Base-by-base conservation (phyloP, 2,888 invertebrate species). In the Andrena flavipes region DNA sequence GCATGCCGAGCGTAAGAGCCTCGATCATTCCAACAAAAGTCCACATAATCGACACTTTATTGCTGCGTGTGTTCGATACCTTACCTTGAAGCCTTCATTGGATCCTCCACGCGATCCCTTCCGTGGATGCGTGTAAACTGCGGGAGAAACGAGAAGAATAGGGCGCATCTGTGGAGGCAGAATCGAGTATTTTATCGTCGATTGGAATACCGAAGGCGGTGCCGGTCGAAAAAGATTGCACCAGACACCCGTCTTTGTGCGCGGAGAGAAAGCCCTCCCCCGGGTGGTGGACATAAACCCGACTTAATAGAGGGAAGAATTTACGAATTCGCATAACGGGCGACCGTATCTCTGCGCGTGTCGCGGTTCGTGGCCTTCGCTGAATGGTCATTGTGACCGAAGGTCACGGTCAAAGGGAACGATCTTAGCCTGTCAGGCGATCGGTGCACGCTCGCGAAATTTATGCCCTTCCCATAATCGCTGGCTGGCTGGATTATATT, bases 301-400 rank as follows among this genome's bases (percentile, higher is more conserved):
- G 62, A 67, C 76, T 75, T 63, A 54, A 76, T 67, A 60, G 54
- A 49, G 60, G 42, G 48, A 68, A 51, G 81, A 84, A 81, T 86
- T 86, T 80, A 86, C 62, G 80, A 86, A 86, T 84, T 77, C 80
- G 81, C 76, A 42, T 84, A 84, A 86, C 76, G 56, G 79, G 62
- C 71, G 68, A 76, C 30, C 79, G 65, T 73, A 86, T 81, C 23
- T 79, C 72, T 76, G 72, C 70, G 77, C 59, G 72, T 75, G 74
- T 69, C 68, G 72, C 69, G 51, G 64, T 73, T 72, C 76, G 56
- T 67, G 63, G 48, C 62, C 69, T 78, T 78, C 68, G 68, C 59
- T 62, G 68, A 64, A 68, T 67, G 74, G 64, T 84, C 71, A 71
- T 62, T 68, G 65, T 48, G 77, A 60, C 23, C 86, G 71, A 81